Evolutionary conservation across 1,140 invertebrate genomes (phyloP), one percentile per base, ranked within the genome.

Genomic region (Drosophila bocki): DNA sequence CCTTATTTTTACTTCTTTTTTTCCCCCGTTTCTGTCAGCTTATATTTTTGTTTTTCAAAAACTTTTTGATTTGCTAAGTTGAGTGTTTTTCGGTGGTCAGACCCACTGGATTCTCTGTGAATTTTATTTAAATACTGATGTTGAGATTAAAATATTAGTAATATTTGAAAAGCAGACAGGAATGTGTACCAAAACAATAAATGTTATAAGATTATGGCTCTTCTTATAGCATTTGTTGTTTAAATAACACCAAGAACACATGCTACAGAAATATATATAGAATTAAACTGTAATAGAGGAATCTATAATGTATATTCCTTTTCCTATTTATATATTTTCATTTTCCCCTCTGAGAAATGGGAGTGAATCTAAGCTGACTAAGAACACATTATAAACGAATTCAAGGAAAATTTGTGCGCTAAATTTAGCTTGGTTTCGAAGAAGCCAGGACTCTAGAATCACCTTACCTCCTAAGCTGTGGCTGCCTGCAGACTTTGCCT

Each of bases 61-160:
- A 80, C 59, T 82, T 86, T 78, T 79, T 85, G 75, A 75, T 86
- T 75, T 82, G 71, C 50, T 65, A 77, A 87, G 80, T 82, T 77
- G 44, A 51, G 61, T 60, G 50, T 35, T 22, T 37, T 3, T 37
- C 12, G 45, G 56, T 69, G 68, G 63, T 70, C 59, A 53, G 72
- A 47, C 32, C 17, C 29, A 17, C 6, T 17, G 51, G 12, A 37
- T 1, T 7, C 13, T 53, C 12, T 15, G 12, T 22, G 7, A 54
- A 37, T 56, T 76, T 39, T 48, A 58, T 78, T 68, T 84, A 70
- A 84, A 72, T 81, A 85, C 81, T 79, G 85, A 88, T 90, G 75
- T 81, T 62, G 72, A 75, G 80, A 84, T 84, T 88, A 62, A 65
- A 57, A 13, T 5, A 13, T 33, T n/a, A 42, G 19, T 60, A n/a